phyloP scores from a whole-genome alignment of 2,888 invertebrate species.

The Seira musarum region DNA sequence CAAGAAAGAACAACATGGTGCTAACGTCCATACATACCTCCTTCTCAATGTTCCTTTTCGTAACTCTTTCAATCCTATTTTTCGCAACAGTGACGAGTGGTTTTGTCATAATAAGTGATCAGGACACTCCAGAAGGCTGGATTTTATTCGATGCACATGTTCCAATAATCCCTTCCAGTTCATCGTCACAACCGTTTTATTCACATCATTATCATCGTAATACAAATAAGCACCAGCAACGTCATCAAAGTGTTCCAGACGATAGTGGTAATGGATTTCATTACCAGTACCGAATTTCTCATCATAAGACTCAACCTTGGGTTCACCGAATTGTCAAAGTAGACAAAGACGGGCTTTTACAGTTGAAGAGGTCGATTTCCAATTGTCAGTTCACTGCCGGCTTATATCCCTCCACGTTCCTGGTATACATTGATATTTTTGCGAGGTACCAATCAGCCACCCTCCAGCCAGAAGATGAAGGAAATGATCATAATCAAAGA shows the following conservation, averaged over 20 bases:
- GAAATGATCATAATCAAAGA: conserved; percentile 51
- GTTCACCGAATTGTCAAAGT: conserved; percentile 67
- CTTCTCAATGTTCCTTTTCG: conserved; percentile 14
- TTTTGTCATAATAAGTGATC: conserved; percentile 66
- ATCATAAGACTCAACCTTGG: conserved; percentile 69
- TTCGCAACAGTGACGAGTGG: conserved; percentile 24
- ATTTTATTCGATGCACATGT: conserved; percentile 68
- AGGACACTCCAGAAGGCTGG: conserved; percentile 65
- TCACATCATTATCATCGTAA: not conserved
- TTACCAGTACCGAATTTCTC: conserved; percentile 67
- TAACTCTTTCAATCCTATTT: conserved; percentile 2
- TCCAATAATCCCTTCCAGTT: conserved; percentile 7
- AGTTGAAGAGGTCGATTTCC: conserved; percentile 58
- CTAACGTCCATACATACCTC: conserved; percentile 25
- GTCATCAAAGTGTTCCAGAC: not conserved
- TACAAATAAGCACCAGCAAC: conserved; percentile 2
- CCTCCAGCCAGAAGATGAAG: conserved; percentile 21
- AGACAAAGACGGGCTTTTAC: conserved; percentile 65
- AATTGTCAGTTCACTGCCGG: conserved; percentile 51
- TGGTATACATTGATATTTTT: conserved; percentile 68
- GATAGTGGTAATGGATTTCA: conserved; percentile 29
- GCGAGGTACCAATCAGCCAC: conserved; percentile 43
- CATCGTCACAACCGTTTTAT: not conserved
- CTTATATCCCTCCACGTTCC: conserved; percentile 65
- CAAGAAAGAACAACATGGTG: conserved; percentile 27